A percentile compares a stretch with the other conserved stretches of the same genome.
These are phyloP conservation scores for Merodon equestris DNA, from an alignment of 2,888 invertebrate species.

Conservation along the genomic window DNA sequence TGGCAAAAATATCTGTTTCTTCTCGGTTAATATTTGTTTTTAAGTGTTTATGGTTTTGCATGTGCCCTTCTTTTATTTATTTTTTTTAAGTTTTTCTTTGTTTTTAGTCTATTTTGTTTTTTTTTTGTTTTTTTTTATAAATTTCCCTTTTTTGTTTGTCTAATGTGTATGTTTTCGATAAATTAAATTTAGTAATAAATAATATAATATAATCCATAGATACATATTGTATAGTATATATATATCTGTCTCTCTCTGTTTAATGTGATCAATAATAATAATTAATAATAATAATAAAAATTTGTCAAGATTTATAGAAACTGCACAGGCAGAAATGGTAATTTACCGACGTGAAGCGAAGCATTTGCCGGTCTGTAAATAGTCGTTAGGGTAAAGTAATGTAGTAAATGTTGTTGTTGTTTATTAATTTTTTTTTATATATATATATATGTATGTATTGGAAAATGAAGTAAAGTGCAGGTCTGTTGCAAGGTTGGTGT, in stretches of 20 bases:
- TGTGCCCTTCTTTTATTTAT: conserved; percentile 58
- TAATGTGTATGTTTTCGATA: conserved; percentile 44
- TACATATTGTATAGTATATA: conserved; percentile 50
- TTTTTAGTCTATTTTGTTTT: conserved; percentile 52
- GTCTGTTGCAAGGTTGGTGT: conserved; percentile 51
- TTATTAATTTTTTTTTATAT: conserved; percentile 57
- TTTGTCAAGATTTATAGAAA: conserved; percentile 74
- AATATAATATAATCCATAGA: conserved; percentile 45
- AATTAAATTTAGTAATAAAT: conserved; percentile 66
- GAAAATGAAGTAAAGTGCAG: conserved; percentile 28
- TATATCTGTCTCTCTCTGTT: conserved; percentile 69
- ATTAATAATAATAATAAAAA: conserved; percentile 73
- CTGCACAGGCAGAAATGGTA: conserved; percentile 77
- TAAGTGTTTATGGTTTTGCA: conserved; percentile 58
- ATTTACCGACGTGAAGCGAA: conserved; percentile 77
- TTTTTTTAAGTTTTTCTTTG: conserved; percentile 39
- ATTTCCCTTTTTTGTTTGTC: conserved; percentile 46
- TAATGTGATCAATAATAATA: conserved; percentile 69
- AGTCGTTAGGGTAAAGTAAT: conserved; percentile 69
- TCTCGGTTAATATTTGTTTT: conserved; percentile 33
- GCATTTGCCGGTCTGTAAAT: conserved; percentile 77
- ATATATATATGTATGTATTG: conserved; percentile 32
- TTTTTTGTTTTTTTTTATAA: conserved; percentile 36
- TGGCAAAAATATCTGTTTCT: conserved; percentile 59
- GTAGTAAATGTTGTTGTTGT: conserved; percentile 60